Base-by-base conservation (phyloP, 1,140 invertebrate species). In the Heliconius hermathena region DNA sequence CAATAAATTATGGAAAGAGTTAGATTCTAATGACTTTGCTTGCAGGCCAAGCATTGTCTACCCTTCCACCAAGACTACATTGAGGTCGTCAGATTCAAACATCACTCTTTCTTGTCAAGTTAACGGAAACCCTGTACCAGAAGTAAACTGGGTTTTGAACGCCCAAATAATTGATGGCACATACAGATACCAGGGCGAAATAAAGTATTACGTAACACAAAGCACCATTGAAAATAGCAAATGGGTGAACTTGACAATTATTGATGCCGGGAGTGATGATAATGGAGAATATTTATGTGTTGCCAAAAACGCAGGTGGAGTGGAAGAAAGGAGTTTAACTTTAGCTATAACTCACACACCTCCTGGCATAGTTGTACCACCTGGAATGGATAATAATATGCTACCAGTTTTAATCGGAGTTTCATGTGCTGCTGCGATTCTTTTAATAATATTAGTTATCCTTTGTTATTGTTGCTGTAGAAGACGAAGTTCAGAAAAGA, bases 221-320 rank as follows among this genome's bases (percentile, higher is more conserved):
- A 89, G 73, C 60, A 93, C 79, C 77, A 80, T 74, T n/a, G 92
- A 92, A 29, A 90, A 91, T 54, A 95, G 94, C 80, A 93, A 95
- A 94, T 97, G 97, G 98, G 94, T 97, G 80, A 97, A 98, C 93
- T 91, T 98, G 46, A 98, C 97, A 1, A 97, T 98, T 38, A 93
- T 96, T 1, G 95, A 97, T 72, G 96, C 97, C 0, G 95, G 95
- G 9, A 94, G 95, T 22, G 96, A 97, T 11, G 98, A 99, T 91
- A 96, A 96, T 84, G 98, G 98, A 0, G 96, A 98, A 73, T 99
- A 99, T 90, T 95, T 96, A n/a, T 99, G 98, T 85, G 95, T 97
- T 8, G 98, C 98, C 0, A 97, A 97, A 77, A 99, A 98, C 92
- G 95, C 96, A 0, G 98, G 97, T 2, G 98, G 98, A 0, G 96